Base-by-base conservation (phyloP, 2,797 vertebrate genomes). In the Tokudaia muenninki region DNA sequence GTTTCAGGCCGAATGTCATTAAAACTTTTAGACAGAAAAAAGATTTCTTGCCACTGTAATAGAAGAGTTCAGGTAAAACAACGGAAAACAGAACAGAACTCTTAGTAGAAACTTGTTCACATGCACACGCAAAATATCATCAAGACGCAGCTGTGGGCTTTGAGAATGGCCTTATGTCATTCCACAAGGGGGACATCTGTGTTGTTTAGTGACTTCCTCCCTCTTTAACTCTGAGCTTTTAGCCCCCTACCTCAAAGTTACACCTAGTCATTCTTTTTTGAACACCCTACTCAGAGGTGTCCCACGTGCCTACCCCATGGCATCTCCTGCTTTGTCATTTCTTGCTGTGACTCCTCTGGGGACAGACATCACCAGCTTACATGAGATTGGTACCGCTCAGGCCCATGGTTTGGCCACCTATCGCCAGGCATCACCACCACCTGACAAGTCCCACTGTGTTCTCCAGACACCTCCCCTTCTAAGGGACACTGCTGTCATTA, bases 221-320 rank as follows among this genome's bases (percentile, higher is more conserved):
- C 82, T 96, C 82, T 87, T 80, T 90, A 31, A 82, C 37, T 92
- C 77, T 70, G 55, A 87, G 81, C 72, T 47, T 78, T 94, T 75
- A 89, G 31, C 9, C 50, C 12, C 78, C 82, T 16, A 22, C 11
- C 26, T 87, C 75, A 83, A 89, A 89, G 37, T 83, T 31, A 70
- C 3, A 34, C 22, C 70, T 41, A 63, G 2, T 52, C 65, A 67
- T 79, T 91, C 7, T 91, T 78, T 91, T 83, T 78, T 55, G 50
- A 29, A 72, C 0, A 13, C 81, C 41, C 41, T 92, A n/a, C 41
- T 92, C 55, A 52, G 9, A 44, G 44, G 47, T 52, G 26, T 93
- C 75, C 65, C 26, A 6, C 5, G 21, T 63, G 22, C 61, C 31
- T 67, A 72, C 57, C 26, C 55, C 41, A 17, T 10, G 61, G 24